phyloP scores from a whole-genome alignment of 2,113 vertebrate species.

The Siniperca chuatsi region DNA sequence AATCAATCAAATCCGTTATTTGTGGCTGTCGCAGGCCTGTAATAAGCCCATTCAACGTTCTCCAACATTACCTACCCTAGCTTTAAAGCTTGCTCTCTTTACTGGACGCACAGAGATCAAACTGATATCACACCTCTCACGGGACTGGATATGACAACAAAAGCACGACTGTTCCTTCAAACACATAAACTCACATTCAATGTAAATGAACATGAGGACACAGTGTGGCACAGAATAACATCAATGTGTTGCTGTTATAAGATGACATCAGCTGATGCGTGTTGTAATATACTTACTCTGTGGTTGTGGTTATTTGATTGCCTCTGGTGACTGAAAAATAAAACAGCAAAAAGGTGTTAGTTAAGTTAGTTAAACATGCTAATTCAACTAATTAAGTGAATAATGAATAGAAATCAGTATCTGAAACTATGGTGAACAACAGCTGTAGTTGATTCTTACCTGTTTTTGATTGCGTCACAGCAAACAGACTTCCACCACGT shows the following conservation, averaged over 20 bases:
- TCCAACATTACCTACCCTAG: no score
- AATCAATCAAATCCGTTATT: no score
- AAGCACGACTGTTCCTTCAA: no score
- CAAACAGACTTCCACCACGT: slow-evolving; percentile 70
- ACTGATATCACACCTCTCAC: no score
- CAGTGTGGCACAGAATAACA: no score
- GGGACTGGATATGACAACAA: no score
- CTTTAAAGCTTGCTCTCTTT: no score
- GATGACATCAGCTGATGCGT: neutral
- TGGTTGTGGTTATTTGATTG: slow-evolving; percentile 32
- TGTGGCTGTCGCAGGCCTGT: no score
- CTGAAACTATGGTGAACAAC: neutral
- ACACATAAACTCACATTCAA: no score
- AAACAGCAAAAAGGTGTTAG: neutral
- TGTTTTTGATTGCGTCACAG: slow-evolving; percentile 68
- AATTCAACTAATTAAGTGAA: neutral
- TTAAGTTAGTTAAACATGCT: neutral
- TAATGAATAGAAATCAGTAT: neutral
- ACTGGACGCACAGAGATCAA: no score
- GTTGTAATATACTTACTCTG: slow-evolving; percentile 28
- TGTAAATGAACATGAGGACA: no score
- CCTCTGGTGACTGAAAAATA: slow-evolving; percentile 66
- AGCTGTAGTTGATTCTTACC: slow-evolving; percentile 39
- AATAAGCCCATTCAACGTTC: no score
- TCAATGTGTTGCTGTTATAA: neutral